Percentiles rank a stretch among this genome's conserved stretches.
phyloP scores from a whole-genome alignment of 2,888 invertebrate genomes.

The Falcaria lacertinaria region DNA sequence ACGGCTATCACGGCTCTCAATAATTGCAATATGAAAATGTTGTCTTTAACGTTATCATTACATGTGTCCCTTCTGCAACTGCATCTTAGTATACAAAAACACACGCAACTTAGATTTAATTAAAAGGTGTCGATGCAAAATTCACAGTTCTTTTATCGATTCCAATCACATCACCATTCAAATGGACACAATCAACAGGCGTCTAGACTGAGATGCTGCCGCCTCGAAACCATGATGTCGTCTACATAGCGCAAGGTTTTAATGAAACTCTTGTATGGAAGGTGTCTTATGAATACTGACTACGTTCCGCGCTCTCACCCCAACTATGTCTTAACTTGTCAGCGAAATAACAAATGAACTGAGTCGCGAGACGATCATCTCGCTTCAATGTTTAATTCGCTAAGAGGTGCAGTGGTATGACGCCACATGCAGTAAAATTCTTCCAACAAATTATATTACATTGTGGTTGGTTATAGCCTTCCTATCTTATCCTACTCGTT shows the following conservation, averaged over 20 bases:
- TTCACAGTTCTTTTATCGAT: constrained; percentile 11
- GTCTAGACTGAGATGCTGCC: constrained; percentile 34
- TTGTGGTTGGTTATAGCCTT: too few relatives aligned
- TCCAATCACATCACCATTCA: constrained; percentile 28
- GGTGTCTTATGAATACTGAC: constrained; percentile 73
- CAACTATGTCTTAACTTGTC: constrained; percentile 66
- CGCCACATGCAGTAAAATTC: too few relatives aligned
- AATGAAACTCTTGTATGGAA: constrained; percentile 53
- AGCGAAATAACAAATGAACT: constrained; percentile 61
- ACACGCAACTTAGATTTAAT: too few relatives aligned
- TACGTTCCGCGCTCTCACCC: constrained; percentile 50
- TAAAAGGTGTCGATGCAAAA: too few relatives aligned
- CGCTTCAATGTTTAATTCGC: constrained; percentile 48
- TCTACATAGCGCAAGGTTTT: constrained; percentile 42
- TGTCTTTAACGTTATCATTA: too few relatives aligned
- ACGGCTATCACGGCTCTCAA: too few relatives aligned
- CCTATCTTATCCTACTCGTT: too few relatives aligned
- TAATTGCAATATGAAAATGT: too few relatives aligned
- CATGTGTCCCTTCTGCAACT: too few relatives aligned
- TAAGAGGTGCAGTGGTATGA: background rate
- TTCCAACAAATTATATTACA: too few relatives aligned
- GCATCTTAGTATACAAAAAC: too few relatives aligned
- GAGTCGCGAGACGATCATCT: constrained; percentile 44
- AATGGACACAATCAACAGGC: constrained; percentile 9
- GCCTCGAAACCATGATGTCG: constrained; percentile 24